A percentile compares a stretch with the other conserved stretches of the same genome.
Evolutionary conservation across 1,140 invertebrate species (phyloP).

Genomic region (Brachionus rubens): DNA sequence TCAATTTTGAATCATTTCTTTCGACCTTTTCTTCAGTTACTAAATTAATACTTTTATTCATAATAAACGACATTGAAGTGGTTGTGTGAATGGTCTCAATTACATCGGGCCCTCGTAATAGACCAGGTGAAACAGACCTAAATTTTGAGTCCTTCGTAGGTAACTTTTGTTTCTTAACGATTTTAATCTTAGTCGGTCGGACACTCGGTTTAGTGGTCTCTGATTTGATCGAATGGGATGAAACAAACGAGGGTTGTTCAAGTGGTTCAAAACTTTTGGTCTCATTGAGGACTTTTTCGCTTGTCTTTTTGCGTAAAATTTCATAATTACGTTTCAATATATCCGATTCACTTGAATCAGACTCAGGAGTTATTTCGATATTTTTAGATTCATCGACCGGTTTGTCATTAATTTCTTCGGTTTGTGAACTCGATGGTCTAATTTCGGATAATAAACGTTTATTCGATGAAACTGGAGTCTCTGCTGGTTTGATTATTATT

Average conservation of each 20-base stretch:
- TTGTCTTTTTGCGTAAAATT: constrained; percentile 28
- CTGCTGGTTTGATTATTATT: constrained; percentile 8
- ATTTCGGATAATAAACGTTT: constrained; percentile 31
- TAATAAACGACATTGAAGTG: constrained; percentile 43
- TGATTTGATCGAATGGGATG: constrained; percentile 12
- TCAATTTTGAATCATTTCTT: not conserved
- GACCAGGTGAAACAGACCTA: constrained; percentile 18
- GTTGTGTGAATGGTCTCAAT: constrained; percentile 37
- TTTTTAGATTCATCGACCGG: not conserved
- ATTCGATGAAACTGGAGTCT: not conserved
- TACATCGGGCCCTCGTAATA: constrained; percentile 16
- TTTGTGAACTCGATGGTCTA: not conserved
- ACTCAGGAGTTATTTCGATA: not conserved
- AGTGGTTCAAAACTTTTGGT: not conserved
- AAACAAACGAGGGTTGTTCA: constrained; percentile 6
- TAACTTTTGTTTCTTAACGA: constrained; percentile 26
- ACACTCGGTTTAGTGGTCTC: not conserved
- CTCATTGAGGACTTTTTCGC: not conserved
- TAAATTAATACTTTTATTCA: constrained; percentile 45
- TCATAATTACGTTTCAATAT: constrained; percentile 28
- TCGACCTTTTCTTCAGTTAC: constrained; percentile 34
- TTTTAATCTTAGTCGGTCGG: constrained; percentile 16
- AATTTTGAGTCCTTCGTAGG: not conserved
- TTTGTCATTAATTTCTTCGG: not conserved
- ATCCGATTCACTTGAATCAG: not conserved